Conservation (phyloP, 2,113 vertebrate genomes). For the Steatornis caripensis region DNA sequence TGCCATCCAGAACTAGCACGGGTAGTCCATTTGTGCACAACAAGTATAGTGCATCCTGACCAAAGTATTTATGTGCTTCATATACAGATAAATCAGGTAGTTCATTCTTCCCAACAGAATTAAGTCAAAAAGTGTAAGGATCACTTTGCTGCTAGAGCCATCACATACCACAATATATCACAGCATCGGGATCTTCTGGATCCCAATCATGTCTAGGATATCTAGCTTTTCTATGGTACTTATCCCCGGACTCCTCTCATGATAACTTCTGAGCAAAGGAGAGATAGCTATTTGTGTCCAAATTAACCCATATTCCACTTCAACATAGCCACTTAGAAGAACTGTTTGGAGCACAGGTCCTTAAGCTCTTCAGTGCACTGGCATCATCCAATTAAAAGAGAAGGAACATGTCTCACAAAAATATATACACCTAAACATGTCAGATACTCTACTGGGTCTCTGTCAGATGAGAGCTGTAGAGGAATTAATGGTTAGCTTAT, state of each 20-base stretch:
- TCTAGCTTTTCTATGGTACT: accelerated
- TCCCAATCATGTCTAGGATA: neutral
- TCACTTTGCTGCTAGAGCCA: neutral
- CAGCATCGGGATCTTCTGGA: neutral
- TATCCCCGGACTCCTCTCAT: neutral
- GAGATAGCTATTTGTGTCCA: neutral
- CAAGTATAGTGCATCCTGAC: neutral
- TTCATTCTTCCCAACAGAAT: neutral
- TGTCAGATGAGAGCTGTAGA: neutral
- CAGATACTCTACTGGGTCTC: neutral
- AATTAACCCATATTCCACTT: neutral
- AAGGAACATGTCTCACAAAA: neutral
- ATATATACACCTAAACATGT: neutral
- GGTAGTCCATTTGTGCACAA: neutral
- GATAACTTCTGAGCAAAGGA: neutral
- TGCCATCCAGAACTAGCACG: neutral
- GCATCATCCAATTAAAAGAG: neutral
- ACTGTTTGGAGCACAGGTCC: neutral
- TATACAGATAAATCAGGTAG: neutral
- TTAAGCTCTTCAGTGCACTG: neutral
- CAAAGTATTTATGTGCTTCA: neutral
- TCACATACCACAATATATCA: neutral
- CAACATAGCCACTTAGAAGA: neutral
- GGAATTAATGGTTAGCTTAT: neutral
- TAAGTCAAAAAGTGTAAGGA: neutral